Evolutionary conservation across 2,888 invertebrate genomes (phyloP).

Genomic region (Cataglyphis altisquamis): DNA sequence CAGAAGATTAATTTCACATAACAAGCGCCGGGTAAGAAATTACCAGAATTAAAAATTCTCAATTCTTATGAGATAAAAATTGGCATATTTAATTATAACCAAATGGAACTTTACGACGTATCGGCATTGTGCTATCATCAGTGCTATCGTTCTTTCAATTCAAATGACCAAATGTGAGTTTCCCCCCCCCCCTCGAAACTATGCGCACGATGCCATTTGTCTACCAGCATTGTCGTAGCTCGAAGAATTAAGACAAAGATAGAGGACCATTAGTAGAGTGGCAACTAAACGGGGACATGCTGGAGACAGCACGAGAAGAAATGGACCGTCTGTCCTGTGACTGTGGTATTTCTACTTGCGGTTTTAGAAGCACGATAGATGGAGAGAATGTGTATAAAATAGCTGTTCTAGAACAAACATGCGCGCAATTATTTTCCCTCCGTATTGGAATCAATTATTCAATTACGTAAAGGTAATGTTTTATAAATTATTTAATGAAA

Average conservation of each 20-base stretch:
- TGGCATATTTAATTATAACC: not conserved
- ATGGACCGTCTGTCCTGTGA: conserved; percentile 18
- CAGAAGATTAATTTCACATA: not conserved
- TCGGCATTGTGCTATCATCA: too few relatives aligned
- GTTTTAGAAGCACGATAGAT: not conserved
- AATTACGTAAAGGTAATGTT: not conserved
- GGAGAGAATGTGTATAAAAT: not conserved
- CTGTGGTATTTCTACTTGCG: conserved; percentile 29
- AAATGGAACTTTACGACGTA: conserved; percentile 2
- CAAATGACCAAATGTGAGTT: not conserved
- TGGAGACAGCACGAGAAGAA: conserved; percentile 16
- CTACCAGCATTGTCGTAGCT: conserved; percentile 23
- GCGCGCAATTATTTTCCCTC: not conserved
- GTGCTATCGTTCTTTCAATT: not conserved
- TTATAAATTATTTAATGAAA: not conserved
- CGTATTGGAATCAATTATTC: not conserved
- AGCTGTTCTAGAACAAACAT: not conserved
- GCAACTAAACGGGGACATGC: not conserved
- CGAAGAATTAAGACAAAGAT: conserved; percentile 26
- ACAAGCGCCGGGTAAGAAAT: not conserved
- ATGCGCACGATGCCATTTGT: conserved; percentile 20
- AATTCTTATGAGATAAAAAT: not conserved
- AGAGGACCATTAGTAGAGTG: conserved; percentile 33
- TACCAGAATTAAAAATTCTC: not conserved
- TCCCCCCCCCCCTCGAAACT: not conserved